phyloP scores from a whole-genome alignment of 2,888 invertebrate species.

The Rhodophaea formosa region DNA sequence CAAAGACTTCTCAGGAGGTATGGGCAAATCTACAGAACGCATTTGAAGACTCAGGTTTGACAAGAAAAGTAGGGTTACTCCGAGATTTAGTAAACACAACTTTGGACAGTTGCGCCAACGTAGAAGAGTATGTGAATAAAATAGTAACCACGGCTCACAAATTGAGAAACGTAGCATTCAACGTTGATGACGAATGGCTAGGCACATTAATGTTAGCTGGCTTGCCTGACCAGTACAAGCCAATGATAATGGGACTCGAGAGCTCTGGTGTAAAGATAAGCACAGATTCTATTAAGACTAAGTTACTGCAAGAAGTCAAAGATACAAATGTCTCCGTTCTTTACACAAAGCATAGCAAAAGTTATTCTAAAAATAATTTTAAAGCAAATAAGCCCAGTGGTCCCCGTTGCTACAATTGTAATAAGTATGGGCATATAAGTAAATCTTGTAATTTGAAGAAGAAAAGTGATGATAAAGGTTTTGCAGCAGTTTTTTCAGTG shows the following conservation, averaged over 20 bases:
- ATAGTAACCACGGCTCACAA: background rate
- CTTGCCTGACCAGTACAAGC: constrained; percentile 21
- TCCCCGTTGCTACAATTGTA: constrained; percentile 20
- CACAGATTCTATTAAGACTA: constrained; percentile 20
- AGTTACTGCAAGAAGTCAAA: constrained; percentile 21
- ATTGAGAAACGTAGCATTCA: background rate
- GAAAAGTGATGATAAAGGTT: constrained; percentile 12
- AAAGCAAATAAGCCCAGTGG: background rate
- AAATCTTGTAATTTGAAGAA: constrained; percentile 20
- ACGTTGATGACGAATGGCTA: background rate
- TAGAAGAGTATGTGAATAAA: background rate
- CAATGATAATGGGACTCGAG: constrained; percentile 23
- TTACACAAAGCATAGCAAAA: constrained; percentile 16
- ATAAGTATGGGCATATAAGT: constrained; percentile 24
- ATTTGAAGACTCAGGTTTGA: constrained; percentile 29
- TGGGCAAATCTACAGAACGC: constrained; percentile 25
- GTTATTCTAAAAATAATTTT: background rate
- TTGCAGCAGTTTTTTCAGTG: constrained; percentile 27
- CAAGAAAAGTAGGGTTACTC: constrained; percentile 21
- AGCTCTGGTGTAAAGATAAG: constrained; percentile 19
- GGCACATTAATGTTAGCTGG: constrained; percentile 19
- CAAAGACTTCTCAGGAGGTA: constrained; percentile 25
- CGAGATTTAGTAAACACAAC: background rate
- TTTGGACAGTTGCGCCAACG: background rate
- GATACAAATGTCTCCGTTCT: constrained; percentile 14